Conservation (phyloP, 2,113 vertebrate species). For the Anguilla japonica region DNA sequence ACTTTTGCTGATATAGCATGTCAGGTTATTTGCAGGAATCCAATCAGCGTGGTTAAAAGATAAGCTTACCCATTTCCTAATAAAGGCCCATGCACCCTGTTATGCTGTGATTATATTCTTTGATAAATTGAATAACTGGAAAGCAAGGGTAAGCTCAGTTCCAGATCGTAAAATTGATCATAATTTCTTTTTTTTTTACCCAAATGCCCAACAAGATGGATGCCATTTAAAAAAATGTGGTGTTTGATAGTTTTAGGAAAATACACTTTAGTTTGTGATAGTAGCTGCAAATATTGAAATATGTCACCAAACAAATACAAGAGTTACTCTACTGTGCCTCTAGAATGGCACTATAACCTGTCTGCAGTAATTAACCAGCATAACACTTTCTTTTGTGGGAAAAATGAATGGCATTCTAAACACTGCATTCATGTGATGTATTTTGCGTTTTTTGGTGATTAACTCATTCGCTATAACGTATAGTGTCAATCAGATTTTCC, state of each 20-base stretch:
- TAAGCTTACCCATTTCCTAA: not conserved
- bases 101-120: not conserved
- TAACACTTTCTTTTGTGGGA: too few species aligned
- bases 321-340: not conserved
- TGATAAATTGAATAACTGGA: not conserved
- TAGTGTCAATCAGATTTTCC: too few species aligned
- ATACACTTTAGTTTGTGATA: not conserved
- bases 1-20: slow-evolving; percentile 18
- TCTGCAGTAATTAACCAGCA: too few species aligned
- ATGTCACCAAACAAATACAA: not conserved
- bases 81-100: not conserved
- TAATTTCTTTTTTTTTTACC: not conserved
- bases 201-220: not conserved
- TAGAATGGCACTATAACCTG: not conserved
- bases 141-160: not conserved
- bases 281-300: not conserved
- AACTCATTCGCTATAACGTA: too few species aligned
- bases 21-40: not conserved
- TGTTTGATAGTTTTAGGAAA: not conserved
- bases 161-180: not conserved
- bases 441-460: too few species aligned
- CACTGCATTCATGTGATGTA: too few species aligned
- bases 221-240: not conserved
- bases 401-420: too few species aligned
- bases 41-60: not conserved